phyloP scores from a whole-genome alignment of 2,888 invertebrate species.

The Arge pagana region DNA sequence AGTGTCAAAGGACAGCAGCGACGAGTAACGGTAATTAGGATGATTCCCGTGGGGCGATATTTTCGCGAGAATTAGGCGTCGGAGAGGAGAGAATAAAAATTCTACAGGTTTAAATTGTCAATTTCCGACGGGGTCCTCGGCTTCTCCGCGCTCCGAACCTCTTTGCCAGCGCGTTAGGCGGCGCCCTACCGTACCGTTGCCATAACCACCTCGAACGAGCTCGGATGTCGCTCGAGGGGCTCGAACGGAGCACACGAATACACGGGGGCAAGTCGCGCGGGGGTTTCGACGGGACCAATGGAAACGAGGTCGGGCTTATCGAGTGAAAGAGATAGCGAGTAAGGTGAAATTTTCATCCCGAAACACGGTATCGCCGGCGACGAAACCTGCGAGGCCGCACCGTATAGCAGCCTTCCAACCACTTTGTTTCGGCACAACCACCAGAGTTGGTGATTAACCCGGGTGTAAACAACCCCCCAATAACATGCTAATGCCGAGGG shows the following conservation, averaged over 20 bases:
- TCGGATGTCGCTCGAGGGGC: conserved; percentile 5
- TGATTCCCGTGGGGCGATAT: no score
- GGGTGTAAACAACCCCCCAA: conserved; percentile 52
- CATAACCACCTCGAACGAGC: conserved; percentile 3
- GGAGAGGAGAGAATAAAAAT: no score
- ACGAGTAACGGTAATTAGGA: no score
- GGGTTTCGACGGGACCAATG: neutral
- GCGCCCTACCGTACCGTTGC: neutral
- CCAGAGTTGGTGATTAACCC: conserved; percentile 45
- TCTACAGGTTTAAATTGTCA: no score
- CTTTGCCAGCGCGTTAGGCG: no score
- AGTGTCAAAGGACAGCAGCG: no score
- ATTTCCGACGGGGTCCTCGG: no score
- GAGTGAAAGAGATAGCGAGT: neutral
- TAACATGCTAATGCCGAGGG: conserved; percentile 53
- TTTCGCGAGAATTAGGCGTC: no score
- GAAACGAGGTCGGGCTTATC: conserved; percentile 7
- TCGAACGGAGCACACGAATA: neutral
- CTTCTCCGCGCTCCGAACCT: no score
- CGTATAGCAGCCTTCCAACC: conserved; percentile 8
- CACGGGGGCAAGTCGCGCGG: neutral
- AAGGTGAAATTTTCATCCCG: conserved; percentile 5
- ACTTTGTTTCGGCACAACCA: conserved; percentile 24
- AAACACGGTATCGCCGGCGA: neutral
- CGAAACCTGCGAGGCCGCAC: neutral